Percentiles rank a stretch among this genome's conserved stretches.
phyloP scores from a whole-genome alignment of 2,113 vertebrate genomes.

The human region DNA sequence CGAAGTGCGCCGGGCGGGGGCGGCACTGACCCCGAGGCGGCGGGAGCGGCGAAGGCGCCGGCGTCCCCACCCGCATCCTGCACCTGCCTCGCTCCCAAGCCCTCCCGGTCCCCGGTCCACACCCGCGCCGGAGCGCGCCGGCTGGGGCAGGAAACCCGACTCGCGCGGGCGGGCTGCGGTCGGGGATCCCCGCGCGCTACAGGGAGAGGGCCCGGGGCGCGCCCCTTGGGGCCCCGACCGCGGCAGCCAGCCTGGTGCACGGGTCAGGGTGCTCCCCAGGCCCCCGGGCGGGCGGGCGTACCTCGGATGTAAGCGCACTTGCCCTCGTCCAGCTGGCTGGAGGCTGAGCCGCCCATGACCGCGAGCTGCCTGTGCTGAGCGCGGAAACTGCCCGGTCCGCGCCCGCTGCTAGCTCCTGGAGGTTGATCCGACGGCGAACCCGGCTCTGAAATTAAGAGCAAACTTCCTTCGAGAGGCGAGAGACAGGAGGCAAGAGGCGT shows the following conservation, averaged over 20 bases:
- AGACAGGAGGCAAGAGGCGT: slow-evolving; percentile 59
- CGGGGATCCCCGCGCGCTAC: neutral
- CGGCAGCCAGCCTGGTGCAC: neutral
- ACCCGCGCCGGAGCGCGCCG: neutral
- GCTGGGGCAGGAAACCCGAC: accelerated
- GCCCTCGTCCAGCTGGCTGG: slow-evolving; percentile 91
- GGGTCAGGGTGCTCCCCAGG: neutral
- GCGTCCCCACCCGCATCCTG: neutral
- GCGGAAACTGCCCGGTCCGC: neutral
- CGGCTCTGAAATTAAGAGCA: neutral
- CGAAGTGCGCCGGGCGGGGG: neutral
- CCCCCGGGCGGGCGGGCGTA: slow-evolving; percentile 60
- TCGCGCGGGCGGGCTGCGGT: neutral
- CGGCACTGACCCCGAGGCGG: no score
- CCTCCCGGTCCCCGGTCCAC: accelerated
- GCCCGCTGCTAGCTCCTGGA: neutral
- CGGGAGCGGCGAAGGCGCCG: accelerated
- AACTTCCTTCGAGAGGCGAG: slow-evolving; percentile 67
- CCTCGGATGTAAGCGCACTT: slow-evolving; percentile 91
- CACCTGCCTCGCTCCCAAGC: neutral
- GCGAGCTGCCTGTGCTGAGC: neutral
- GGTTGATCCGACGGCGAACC: neutral
- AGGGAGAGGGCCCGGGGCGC: neutral
- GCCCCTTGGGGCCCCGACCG: neutral
- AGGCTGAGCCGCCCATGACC: slow-evolving; percentile 90